phyloP scores from a whole-genome alignment of 2,797 vertebrate genomes.

The Nasua narica region DNA sequence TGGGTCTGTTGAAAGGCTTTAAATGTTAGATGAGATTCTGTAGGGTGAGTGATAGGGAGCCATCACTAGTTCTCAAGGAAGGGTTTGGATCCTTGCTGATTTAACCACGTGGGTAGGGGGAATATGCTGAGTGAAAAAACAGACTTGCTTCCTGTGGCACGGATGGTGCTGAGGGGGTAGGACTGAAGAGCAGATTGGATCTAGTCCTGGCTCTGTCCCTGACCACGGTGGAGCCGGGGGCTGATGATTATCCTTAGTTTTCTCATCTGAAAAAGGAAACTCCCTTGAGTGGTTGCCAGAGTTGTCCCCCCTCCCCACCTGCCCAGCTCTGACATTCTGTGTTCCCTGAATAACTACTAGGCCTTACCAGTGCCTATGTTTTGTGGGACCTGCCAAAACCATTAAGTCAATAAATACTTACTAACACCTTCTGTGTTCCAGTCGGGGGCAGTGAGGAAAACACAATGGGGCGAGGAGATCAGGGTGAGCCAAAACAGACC shows the following conservation, averaged over 20 bases:
- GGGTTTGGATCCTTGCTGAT: not conserved
- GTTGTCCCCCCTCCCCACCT: not conserved
- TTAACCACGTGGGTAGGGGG: not conserved
- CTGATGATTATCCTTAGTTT: not conserved
- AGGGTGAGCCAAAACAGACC: not conserved
- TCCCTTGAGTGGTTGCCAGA: not conserved
- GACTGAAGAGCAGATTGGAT: not conserved
- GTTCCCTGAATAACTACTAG: not conserved
- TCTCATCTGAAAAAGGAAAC: not conserved
- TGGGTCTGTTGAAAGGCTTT: not conserved
- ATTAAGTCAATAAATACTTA: not conserved
- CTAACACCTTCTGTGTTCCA: not conserved
- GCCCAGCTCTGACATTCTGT: not conserved
- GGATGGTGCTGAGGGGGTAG: not conserved
- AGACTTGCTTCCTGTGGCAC: not conserved
- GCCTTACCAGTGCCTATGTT: not conserved
- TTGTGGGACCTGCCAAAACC: not conserved
- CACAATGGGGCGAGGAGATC: not conserved
- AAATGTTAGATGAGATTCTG: not conserved
- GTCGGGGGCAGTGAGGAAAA: not conserved
- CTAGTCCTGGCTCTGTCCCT: not conserved
- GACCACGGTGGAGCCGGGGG: not conserved
- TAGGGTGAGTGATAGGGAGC: not conserved
- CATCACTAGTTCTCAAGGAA: slow-evolving; percentile 6
- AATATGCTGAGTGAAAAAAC: not conserved